phyloP scores from a whole-genome alignment of 2,797 vertebrate genomes.

The Etheostoma nigrum region DNA sequence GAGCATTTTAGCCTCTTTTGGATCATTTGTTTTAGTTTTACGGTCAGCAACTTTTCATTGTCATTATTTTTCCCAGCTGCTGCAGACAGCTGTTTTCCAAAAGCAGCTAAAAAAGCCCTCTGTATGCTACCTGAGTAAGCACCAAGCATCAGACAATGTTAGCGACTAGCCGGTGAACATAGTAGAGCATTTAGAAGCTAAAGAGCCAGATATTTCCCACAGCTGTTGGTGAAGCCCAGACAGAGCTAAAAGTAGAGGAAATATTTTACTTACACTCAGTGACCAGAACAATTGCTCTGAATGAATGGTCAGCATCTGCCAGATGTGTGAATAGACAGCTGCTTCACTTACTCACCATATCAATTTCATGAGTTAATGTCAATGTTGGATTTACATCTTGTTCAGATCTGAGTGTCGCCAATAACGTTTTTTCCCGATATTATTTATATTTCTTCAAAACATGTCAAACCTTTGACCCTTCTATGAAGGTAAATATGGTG shows the following conservation, averaged over 20 bases:
- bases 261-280: background rate
- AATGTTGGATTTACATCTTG: background rate
- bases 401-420: background rate
- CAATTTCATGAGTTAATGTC: background rate
- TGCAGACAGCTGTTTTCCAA: background rate
- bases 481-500: too few species aligned
- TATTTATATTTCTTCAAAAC: background rate
- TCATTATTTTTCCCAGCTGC: background rate
- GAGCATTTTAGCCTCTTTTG: background rate
- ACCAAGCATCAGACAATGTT: background rate
- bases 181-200: background rate
- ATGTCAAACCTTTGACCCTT: background rate
- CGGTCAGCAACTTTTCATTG: background rate
- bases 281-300: background rate
- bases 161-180: background rate
- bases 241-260: background rate
- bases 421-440: background rate
- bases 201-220: constrained; percentile 11
- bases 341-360: background rate
- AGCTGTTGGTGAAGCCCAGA: background rate
- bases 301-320: background rate
- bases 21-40: background rate
- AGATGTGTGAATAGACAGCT: constrained; percentile 11
- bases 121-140: background rate
- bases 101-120: background rate